phyloP scores from a whole-genome alignment of 2,797 vertebrate genomes.

The Melanotaenia trifasciata region DNA sequence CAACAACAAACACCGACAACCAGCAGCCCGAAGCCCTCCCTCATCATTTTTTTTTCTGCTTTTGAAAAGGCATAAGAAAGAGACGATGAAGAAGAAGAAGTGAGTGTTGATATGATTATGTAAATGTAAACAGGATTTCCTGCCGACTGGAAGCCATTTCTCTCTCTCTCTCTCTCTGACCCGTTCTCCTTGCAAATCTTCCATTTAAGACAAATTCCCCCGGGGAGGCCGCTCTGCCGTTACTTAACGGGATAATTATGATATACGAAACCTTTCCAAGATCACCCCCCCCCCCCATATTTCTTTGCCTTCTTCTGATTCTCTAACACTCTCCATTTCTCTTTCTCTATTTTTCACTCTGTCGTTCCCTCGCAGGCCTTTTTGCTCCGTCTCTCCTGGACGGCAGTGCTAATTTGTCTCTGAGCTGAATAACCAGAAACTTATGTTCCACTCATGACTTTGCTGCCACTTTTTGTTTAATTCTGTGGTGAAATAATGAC shows the following conservation, averaged over 20 bases:
- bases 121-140: conserved; percentile 86
- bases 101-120: conserved; percentile 83
- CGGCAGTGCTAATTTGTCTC: conserved; percentile 16
- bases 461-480: neutral
- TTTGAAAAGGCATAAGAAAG: conserved; percentile 66
- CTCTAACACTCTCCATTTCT: conserved; percentile 28
- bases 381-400: conserved; percentile 26
- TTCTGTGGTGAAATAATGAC: neutral
- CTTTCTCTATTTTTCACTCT: conserved; percentile 35
- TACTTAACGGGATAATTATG: conserved; percentile 87
- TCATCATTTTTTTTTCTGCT: conserved; percentile 61
- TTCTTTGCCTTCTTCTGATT: conserved; percentile 45
- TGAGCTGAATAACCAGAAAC: neutral
- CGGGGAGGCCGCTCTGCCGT: conserved; percentile 76
- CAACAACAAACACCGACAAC: conserved; percentile 63
- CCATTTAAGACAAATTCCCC: conserved; percentile 84
- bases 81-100: conserved; percentile 67
- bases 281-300: conserved; percentile 49
- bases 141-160: conserved; percentile 79
- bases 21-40: conserved; percentile 66
- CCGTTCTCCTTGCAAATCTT: conserved; percentile 84
- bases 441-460: neutral
- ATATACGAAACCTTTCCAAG: conserved; percentile 84
- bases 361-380: conserved; percentile 43
- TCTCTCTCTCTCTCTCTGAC: conserved; percentile 73